A percentile compares a stretch with the other conserved stretches of the same genome.
Conservation (phyloP, 2,797 vertebrate species). For the Tiaroga cobitis region DNA sequence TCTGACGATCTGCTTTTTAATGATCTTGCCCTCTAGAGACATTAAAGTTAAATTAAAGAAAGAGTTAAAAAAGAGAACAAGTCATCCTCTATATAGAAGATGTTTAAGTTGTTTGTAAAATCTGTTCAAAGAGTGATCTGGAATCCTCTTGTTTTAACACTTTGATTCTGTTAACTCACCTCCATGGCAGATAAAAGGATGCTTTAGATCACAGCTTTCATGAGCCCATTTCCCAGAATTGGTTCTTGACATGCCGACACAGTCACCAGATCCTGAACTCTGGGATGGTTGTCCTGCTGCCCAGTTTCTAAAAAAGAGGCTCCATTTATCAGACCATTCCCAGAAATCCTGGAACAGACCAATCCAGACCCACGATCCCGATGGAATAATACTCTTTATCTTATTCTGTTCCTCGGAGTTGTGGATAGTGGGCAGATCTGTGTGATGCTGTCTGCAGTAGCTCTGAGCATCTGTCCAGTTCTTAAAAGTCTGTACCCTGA, state of each 20-base stretch:
- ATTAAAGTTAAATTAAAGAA: neutral
- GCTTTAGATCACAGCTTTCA: neutral
- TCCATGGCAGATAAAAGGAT: constrained; percentile 39
- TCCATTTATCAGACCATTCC: constrained; percentile 47
- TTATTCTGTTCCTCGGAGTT: neutral
- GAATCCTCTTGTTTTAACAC: too few species aligned
- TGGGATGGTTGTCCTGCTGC: too few species aligned
- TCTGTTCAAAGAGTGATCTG: neutral
- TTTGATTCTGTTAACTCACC: neutral
- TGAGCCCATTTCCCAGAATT: too few species aligned
- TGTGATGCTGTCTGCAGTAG: constrained; percentile 40
- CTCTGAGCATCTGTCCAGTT: constrained; percentile 43
- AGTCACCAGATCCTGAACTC: too few species aligned
- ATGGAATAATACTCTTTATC: too few species aligned
- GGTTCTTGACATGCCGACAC: too few species aligned
- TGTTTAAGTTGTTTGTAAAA: neutral
- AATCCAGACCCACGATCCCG: neutral
- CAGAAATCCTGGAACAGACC: constrained; percentile 37
- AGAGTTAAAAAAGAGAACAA: too few species aligned
- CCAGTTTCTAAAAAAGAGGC: too few species aligned
- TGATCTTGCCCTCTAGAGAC: neutral
- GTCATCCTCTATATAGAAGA: neutral
- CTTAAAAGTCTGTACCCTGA: neutral
- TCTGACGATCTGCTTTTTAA: neutral
- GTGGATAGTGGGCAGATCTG: constrained; percentile 21